Evolutionary conservation across 2,888 invertebrate genomes (phyloP).

Genomic region (Aphidius colemani): DNA sequence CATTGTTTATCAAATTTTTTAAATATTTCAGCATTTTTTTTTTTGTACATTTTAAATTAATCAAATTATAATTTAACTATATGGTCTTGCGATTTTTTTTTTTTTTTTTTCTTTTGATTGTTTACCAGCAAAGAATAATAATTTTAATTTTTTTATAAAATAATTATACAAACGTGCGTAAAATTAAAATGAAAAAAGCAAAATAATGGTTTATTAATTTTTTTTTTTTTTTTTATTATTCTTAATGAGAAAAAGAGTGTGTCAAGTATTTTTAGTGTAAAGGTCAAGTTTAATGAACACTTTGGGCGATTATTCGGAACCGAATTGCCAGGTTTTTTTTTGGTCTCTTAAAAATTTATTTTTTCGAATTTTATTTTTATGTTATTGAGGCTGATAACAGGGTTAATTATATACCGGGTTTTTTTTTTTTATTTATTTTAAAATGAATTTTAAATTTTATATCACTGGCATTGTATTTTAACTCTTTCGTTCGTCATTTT

Average conservation of each 20-base stretch:
- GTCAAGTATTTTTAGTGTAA: conserved; percentile 12
- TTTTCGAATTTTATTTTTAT: too few relatives aligned
- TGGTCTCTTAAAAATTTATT: too few relatives aligned
- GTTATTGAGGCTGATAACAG: too few relatives aligned
- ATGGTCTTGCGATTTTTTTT: too few relatives aligned
- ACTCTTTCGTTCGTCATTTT: conserved; percentile 46
- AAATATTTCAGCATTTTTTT: not conserved
- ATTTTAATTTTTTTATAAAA: too few relatives aligned
- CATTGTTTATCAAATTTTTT: conserved; percentile 6
- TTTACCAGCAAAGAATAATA: too few relatives aligned
- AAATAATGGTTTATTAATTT: conserved; percentile 17
- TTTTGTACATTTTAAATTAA: not conserved
- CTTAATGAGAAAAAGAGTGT: conserved; percentile 9
- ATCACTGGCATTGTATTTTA: conserved; percentile 11
- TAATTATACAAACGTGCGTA: not conserved
- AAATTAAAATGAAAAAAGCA: not conserved
- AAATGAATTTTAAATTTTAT: not conserved
- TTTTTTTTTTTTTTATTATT: not conserved
- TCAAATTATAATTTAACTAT: not conserved
- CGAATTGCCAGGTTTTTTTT: conserved; percentile 41
- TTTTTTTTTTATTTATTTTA: too few relatives aligned
- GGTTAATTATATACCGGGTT: too few relatives aligned
- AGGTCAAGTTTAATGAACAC: conserved; percentile 48
- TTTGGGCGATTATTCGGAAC: conserved; percentile 54
- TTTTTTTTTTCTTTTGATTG: too few relatives aligned